Conservation (phyloP, 2,113 vertebrate genomes). For the Piprites chloris region DNA sequence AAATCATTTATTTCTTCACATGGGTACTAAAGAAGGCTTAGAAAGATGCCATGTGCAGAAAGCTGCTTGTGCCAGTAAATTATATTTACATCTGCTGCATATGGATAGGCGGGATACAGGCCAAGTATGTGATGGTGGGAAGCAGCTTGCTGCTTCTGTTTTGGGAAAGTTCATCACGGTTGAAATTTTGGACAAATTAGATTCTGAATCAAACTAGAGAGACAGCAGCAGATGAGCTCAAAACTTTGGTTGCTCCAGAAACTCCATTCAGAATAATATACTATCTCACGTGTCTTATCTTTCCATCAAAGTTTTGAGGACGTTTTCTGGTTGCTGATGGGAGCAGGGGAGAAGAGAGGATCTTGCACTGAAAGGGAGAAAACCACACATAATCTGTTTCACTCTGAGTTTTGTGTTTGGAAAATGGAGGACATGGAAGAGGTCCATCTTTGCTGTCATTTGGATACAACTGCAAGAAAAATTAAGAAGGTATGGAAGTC, state of each 20-base stretch:
- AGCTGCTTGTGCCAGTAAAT: conserved; percentile 72
- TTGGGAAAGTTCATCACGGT: conserved; percentile 76
- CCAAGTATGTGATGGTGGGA: conserved; percentile 77
- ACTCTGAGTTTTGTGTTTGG: not conserved
- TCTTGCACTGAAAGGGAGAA: not conserved
- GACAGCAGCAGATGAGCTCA: conserved; percentile 57
- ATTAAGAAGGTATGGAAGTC: not conserved
- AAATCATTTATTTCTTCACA: conserved; percentile 64
- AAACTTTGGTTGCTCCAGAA: conserved; percentile 66
- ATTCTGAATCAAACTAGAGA: conserved; percentile 70
- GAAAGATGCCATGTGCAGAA: conserved; percentile 72
- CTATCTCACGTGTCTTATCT: not conserved
- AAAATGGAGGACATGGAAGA: not conserved
- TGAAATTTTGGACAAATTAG: conserved; percentile 73
- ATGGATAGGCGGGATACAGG: conserved; percentile 74
- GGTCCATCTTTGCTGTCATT: not conserved
- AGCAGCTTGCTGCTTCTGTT: conserved; percentile 81
- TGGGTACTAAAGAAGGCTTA: conserved; percentile 70
- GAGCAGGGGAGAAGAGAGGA: not conserved
- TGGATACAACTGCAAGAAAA: not conserved
- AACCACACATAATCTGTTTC: not conserved
- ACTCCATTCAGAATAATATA: conserved; percentile 58
- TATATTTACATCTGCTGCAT: conserved; percentile 79
- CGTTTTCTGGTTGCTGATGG: not conserved
- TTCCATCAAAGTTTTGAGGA: not conserved